phyloP scores from a whole-genome alignment of 2,113 vertebrate genomes.

The Seriola rivoliana region DNA sequence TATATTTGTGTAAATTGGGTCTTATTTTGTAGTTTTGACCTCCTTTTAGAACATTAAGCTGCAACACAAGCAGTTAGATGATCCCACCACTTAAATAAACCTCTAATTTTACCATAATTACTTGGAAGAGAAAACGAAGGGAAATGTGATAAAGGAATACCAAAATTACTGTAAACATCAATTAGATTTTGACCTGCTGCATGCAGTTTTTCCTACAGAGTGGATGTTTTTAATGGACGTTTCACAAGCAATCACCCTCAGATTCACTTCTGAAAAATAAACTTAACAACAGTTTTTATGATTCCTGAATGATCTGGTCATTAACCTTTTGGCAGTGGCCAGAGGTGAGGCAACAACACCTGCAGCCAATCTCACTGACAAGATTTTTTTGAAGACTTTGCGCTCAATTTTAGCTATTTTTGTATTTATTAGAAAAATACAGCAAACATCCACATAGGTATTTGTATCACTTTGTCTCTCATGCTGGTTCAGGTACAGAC shows the following conservation, averaged over 20 bases:
- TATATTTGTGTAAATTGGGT: neutral
- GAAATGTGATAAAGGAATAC: neutral
- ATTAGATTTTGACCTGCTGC: neutral
- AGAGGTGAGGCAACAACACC: constrained; percentile 19
- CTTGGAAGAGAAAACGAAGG: neutral
- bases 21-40: neutral
- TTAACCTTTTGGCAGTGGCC: constrained; percentile 1
- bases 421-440: neutral
- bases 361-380: constrained; percentile 11
- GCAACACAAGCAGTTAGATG: neutral
- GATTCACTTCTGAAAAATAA: neutral
- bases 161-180: neutral
- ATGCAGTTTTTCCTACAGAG: neutral
- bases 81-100: neutral
- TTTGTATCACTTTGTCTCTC: neutral
- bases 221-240: neutral
- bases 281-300: neutral
- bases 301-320: constrained; percentile 8
- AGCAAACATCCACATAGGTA: neutral
- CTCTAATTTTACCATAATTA: neutral
- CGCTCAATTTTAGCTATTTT: neutral
- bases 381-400: too few relatives aligned
- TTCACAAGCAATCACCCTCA: neutral
- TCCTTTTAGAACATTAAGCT: neutral
- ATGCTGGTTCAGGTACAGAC: neutral